phyloP scores from a whole-genome alignment of 2,113 vertebrate species.

The Nothobranchius kuhntae region DNA sequence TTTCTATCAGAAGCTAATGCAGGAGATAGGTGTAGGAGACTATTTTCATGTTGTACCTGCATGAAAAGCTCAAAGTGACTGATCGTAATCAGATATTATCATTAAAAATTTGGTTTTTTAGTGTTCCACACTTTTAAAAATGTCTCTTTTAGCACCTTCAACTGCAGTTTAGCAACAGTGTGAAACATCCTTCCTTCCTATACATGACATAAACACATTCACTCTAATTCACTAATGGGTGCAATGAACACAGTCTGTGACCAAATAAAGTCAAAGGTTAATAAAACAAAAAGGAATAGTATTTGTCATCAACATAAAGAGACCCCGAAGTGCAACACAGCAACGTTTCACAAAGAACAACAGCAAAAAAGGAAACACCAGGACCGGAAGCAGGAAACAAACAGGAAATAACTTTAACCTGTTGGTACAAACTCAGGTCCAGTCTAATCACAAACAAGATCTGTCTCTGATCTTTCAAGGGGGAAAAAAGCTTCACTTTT shows the following conservation, averaged over 20 bases:
- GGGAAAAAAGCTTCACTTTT: no score
- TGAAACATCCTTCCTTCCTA: neutral
- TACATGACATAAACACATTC: neutral
- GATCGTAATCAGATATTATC: no score
- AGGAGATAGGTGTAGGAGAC: no score
- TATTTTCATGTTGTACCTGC: no score
- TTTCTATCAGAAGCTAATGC: no score
- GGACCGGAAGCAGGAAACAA: neutral
- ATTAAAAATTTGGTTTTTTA: no score
- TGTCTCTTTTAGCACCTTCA: no score
- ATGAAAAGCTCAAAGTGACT: no score
- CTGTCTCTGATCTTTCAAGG: neutral
- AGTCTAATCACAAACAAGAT: neutral
- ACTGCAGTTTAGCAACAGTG: no score
- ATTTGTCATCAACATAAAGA: neutral
- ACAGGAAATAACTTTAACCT: constrained; percentile 2
- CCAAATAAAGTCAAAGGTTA: neutral
- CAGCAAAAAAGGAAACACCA: neutral
- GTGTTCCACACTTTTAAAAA: no score
- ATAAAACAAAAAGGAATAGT: no score
- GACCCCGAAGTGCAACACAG: neutral
- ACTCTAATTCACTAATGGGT: neutral
- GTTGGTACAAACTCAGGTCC: neutral
- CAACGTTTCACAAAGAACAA: neutral
- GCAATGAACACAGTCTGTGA: neutral